Conservation (phyloP, 2,888 invertebrate species). For the Clistopyga incitator region DNA sequence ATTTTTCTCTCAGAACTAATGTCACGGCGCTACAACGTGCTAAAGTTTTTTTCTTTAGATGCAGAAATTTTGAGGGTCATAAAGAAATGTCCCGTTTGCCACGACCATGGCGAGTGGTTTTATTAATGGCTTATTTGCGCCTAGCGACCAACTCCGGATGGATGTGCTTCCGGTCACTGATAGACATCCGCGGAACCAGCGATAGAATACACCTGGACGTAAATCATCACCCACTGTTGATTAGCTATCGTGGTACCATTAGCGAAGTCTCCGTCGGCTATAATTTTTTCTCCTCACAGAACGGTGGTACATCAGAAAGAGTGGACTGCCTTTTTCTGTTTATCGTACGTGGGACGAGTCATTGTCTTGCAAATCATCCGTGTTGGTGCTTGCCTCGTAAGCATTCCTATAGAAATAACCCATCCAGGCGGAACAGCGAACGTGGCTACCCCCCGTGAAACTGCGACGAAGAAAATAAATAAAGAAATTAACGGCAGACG, state of each 20-base stretch:
- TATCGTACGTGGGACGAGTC: slow-evolving; percentile 8
- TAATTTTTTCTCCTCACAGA: slow-evolving; percentile 11
- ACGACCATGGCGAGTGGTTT: slow-evolving; percentile 20
- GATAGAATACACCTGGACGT: slow-evolving; percentile 11
- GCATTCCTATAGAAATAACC: slow-evolving; percentile 31
- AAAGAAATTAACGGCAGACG: slow-evolving; percentile 11
- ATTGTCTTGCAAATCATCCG: slow-evolving; percentile 52
- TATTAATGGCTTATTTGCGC: slow-evolving; percentile 21
- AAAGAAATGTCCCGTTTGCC: slow-evolving; percentile 3
- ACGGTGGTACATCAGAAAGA: slow-evolving; percentile 1
- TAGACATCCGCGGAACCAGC: slow-evolving; percentile 38
- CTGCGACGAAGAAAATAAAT: slow-evolving; percentile 13
- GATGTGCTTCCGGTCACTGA: slow-evolving; percentile 30
- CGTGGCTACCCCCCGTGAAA: not conserved
- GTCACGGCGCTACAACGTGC: too few relatives aligned
- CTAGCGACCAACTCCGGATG: slow-evolving; percentile 12
- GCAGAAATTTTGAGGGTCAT: too few relatives aligned
- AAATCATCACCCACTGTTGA: slow-evolving; percentile 18
- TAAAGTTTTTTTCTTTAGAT: too few relatives aligned
- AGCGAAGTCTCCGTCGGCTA: slow-evolving; percentile 6
- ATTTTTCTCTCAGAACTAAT: too few relatives aligned
- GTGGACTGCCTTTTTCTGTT: not conserved
- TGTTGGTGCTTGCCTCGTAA: slow-evolving; percentile 44
- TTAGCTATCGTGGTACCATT: slow-evolving; percentile 30
- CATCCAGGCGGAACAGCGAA: slow-evolving; percentile 15